These are phyloP conservation scores for Atta colombica DNA, from an alignment of 1,140 invertebrate genomes.

Conservation along the genomic window DNA sequence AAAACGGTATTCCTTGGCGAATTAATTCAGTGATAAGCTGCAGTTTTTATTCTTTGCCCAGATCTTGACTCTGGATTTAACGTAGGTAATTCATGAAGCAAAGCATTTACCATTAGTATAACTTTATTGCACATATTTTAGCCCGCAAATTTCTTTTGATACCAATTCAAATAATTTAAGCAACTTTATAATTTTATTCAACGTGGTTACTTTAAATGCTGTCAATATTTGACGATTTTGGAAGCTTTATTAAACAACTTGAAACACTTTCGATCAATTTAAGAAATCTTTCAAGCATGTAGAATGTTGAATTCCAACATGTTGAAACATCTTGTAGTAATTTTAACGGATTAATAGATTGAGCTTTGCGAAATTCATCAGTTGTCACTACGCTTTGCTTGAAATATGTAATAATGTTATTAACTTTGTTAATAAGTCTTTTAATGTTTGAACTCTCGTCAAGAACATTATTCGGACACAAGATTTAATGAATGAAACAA, in stretches of 20 bases:
- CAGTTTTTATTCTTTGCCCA: background rate
- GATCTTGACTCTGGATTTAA: background rate
- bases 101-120: background rate
- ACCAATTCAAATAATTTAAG: background rate
- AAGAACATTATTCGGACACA: background rate
- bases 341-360: background rate
- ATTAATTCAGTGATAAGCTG: too few species aligned
- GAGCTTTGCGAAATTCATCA: background rate
- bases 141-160: background rate
- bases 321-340: too few species aligned
- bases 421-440: background rate
- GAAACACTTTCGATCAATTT: background rate
- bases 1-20: too few species aligned
- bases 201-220: background rate
- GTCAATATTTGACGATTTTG: background rate
- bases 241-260: background rate
- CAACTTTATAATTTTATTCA: background rate
- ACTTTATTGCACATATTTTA: background rate
- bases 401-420: background rate
- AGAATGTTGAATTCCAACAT: too few species aligned
- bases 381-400: background rate
- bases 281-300: too few species aligned
- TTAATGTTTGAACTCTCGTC: background rate
- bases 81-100: background rate
- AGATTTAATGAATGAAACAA: background rate